These are phyloP conservation scores for Neodiprion lecontei DNA, from an alignment of 1,140 invertebrate genomes.

Conservation along the genomic window DNA sequence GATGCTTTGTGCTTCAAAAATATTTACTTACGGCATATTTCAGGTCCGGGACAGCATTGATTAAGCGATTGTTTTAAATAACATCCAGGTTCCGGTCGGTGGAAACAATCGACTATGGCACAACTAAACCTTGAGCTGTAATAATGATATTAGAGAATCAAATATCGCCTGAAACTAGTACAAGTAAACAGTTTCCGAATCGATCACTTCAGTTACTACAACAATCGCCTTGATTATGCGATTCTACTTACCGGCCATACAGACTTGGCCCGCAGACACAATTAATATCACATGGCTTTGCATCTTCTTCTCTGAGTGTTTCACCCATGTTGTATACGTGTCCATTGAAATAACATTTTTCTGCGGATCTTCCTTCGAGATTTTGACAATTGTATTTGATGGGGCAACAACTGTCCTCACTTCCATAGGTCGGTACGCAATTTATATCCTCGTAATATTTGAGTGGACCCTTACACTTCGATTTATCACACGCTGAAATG, in stretches of 20 bases:
- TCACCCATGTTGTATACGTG: constrained; percentile 33
- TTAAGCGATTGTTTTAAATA: constrained; percentile 8
- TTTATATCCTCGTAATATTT: constrained; percentile 28
- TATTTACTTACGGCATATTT: constrained; percentile 42
- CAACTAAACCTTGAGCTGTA: constrained; percentile 40
- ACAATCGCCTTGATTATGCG: background rate
- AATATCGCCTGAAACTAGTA: too few species aligned
- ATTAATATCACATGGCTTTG: constrained; percentile 28
- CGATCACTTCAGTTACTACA: background rate
- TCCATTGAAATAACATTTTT: constrained; percentile 39
- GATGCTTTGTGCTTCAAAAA: background rate
- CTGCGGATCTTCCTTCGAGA: constrained; percentile 14
- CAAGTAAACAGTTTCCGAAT: too few species aligned
- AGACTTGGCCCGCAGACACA: constrained; percentile 25
- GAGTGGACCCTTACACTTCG: constrained; percentile 31
- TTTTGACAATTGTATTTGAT: constrained; percentile 32
- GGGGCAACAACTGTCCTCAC: constrained; percentile 35
- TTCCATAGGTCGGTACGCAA: constrained; percentile 34
- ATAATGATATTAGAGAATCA: background rate
- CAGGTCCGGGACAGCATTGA: constrained; percentile 31
- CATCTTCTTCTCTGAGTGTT: constrained; percentile 28
- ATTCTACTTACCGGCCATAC: constrained; percentile 1
- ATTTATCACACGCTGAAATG: constrained; percentile 32
- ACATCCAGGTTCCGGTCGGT: constrained; percentile 22
- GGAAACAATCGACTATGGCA: constrained; percentile 34